Evolutionary conservation across 2,113 vertebrate species (phyloP).

Genomic region (Todiramphus chloris): DNA sequence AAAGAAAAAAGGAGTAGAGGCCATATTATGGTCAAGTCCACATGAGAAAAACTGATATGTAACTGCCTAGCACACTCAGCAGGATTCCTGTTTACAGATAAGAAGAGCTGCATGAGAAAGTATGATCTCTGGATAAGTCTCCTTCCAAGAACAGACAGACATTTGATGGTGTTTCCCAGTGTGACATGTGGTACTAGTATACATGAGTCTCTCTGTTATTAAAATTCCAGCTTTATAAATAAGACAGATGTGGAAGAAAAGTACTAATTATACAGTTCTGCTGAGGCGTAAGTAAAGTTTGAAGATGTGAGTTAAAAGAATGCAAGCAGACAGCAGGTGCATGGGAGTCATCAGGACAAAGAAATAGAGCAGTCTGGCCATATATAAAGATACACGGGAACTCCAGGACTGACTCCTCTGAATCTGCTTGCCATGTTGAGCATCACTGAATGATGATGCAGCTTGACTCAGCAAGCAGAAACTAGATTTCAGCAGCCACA

Average conservation of each 20-base stretch:
- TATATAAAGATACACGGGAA: neutral
- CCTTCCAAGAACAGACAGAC: neutral
- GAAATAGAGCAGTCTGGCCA: neutral
- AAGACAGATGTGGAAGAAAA: neutral
- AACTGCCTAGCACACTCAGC: constrained; percentile 3
- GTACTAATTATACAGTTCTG: neutral
- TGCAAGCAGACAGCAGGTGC: neutral
- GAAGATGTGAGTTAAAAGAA: neutral
- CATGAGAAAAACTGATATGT: neutral
- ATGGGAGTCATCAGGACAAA: neutral
- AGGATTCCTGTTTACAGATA: neutral
- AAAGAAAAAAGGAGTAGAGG: neutral
- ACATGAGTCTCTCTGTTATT: neutral
- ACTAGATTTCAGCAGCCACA: neutral
- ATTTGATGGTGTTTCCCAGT: neutral
- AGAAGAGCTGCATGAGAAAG: neutral
- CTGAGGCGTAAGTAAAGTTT: neutral
- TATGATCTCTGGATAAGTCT: neutral
- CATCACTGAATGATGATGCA: neutral
- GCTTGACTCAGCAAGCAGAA: neutral
- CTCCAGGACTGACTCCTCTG: neutral
- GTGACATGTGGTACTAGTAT: neutral
- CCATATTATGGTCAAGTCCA: neutral
- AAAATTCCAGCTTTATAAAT: neutral
- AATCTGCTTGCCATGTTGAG: neutral